Evolutionary conservation across 53 echinoderm and acorn worm species (phyloP), one percentile per base, ranked within the genome.

Genomic region (Holothuria scabra): DNA sequence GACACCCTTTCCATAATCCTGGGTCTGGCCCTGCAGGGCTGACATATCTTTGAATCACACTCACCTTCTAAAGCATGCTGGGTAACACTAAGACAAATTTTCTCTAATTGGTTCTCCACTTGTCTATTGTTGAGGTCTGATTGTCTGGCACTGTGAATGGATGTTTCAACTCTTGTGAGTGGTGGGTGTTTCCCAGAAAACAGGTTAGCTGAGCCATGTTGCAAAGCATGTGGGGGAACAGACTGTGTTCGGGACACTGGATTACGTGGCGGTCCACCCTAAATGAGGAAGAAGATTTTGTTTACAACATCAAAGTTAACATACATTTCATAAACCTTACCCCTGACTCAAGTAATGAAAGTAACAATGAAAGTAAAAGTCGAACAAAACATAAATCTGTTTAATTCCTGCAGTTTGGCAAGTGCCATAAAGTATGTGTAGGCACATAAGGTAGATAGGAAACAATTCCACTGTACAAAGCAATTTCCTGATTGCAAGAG

Each of bases 81-180:
- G 14, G 94, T 97, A n/a, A 97, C 90, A 78, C 97, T 92, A 59
- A 90, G 90, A 65, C 97, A 97, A n/a, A 97, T 72, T 60, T 85
- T 88, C 74, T 97, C 97, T 38, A 92, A 52, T 8, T 76, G 76
- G 31, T 76, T 55, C 49, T 76, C 76, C 76, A 76, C 25, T 28
- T 76, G 76, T 21, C 97, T 79, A 55, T 88, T 94, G 59, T 87
- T 96, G 31, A 94, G 88, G 59, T 96, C 97, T 18, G 94, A 92
- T 64, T 96, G 93, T 46, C 89, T 89, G 44, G 89, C 46, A 65
- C 70, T 81, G 49, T 91, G 91, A 34, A 88, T 59, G 30, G 90
- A 68, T 23, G 89, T 56, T 32, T 84, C 76, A 22, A 52, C 79
- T 74, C 89, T 76, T n/a, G 91, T 38, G 44, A 85, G 83, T 41